Evolutionary conservation across 2,113 vertebrate genomes (phyloP).

Genomic region (Seriola quinqueradiata): DNA sequence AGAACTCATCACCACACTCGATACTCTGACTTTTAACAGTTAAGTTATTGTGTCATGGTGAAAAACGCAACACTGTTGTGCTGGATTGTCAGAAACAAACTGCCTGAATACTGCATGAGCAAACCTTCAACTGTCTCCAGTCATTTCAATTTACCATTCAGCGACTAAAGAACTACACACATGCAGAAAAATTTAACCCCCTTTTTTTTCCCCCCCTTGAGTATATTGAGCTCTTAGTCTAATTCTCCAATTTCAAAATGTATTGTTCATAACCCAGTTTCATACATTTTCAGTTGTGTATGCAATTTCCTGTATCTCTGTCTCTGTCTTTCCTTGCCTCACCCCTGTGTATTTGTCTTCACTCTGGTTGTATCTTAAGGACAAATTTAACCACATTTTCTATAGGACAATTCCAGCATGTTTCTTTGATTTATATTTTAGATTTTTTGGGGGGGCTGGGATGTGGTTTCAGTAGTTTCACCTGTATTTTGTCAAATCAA

Average conservation of each 20-base stretch:
- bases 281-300: constrained; percentile 2
- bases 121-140: not conserved
- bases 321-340: not conserved
- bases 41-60: not conserved
- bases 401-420: not conserved
- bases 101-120: not conserved
- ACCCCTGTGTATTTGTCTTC: not conserved
- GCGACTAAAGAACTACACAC: not conserved
- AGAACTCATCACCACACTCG: not conserved
- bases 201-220: not conserved
- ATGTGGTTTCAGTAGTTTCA: not conserved
- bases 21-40: not conserved
- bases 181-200: not conserved
- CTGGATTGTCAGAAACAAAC: not conserved
- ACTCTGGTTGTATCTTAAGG: not conserved
- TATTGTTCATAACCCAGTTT: constrained; percentile 20
- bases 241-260: constrained; percentile 16
- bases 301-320: not conserved
- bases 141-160: not conserved
- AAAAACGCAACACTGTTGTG: not conserved
- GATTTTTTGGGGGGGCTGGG: not conserved
- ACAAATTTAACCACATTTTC: not conserved
- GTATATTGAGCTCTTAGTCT: constrained; percentile 19
- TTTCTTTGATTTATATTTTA: not conserved
- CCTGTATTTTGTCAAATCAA: not conserved